Evolutionary conservation across 1,140 invertebrate species (phyloP).

Genomic region (Bombus impatiens): DNA sequence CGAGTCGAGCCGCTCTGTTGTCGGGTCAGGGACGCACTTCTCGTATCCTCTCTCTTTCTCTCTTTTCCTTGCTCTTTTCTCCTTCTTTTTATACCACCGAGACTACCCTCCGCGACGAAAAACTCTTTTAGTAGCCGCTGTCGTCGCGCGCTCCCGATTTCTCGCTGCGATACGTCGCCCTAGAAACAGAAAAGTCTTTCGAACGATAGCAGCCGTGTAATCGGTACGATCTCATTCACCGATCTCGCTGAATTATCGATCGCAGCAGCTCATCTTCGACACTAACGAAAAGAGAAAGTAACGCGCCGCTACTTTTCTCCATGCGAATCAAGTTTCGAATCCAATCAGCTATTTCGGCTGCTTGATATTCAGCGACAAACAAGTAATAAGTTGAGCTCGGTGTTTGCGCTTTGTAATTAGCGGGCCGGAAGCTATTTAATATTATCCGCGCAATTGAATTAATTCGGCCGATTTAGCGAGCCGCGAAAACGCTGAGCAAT

Average conservation of each 20-base stretch:
- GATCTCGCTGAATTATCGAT: not conserved
- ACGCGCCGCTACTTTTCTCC: too few species aligned
- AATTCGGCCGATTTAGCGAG: slow-evolving; percentile 18
- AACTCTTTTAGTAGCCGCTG: not conserved
- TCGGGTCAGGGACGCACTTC: slow-evolving; percentile 49
- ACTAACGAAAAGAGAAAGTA: not conserved
- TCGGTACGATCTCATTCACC: not conserved
- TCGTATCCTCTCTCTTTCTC: slow-evolving; percentile 4
- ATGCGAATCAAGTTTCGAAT: too few species aligned
- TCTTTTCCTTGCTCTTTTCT: not conserved
- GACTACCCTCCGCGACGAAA: not conserved
- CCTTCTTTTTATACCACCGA: too few species aligned
- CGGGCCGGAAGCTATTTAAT: slow-evolving; percentile 4
- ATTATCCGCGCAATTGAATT: slow-evolving; percentile 12
- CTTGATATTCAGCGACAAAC: slow-evolving; percentile 19
- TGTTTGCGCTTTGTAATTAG: slow-evolving; percentile 30
- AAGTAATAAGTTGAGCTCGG: slow-evolving; percentile 15
- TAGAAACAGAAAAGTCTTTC: not conserved
- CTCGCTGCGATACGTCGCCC: not conserved
- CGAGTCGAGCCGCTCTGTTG: not conserved
- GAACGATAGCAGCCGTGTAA: not conserved
- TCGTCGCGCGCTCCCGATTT: not conserved
- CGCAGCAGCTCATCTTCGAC: not conserved
- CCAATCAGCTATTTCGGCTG: too few species aligned
- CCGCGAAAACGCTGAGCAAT: not conserved